Evolutionary conservation across 2,113 vertebrate species (phyloP).

Genomic region (Polypterus bichir): DNA sequence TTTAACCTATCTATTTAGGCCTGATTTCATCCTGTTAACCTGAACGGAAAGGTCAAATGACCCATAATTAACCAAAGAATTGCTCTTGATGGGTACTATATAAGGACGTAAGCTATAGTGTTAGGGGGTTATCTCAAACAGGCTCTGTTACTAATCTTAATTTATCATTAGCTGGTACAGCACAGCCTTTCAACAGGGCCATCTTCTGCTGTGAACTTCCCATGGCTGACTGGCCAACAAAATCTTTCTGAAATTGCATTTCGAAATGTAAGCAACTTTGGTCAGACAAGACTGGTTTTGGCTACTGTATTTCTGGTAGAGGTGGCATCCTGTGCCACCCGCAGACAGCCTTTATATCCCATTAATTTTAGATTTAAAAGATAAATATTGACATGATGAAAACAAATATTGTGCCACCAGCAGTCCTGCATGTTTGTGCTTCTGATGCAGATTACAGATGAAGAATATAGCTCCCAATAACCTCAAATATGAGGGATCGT

Average conservation of each 20-base stretch:
- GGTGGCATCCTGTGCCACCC: no score
- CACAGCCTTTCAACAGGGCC: background rate
- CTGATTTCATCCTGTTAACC: constrained; percentile 23
- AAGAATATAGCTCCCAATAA: no score
- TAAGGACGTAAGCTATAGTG: background rate
- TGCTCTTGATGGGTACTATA: constrained; percentile 2
- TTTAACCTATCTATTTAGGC: constrained; percentile 17
- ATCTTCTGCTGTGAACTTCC: background rate
- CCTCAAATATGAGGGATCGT: no score
- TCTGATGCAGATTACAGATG: no score
- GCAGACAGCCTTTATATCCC: no score
- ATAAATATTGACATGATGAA: no score
- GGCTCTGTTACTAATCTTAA: constrained; percentile 6
- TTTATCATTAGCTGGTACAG: constrained; percentile 8
- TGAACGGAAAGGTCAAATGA: constrained; percentile 12
- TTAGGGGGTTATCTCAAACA: constrained; percentile 2
- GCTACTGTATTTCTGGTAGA: no score
- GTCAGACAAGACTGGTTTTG: no score
- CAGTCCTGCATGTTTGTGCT: no score
- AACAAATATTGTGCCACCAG: no score
- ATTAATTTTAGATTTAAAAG: no score
- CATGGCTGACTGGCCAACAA: constrained; percentile 17
- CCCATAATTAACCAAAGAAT: constrained; percentile 3
- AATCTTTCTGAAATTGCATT: constrained; percentile 21
- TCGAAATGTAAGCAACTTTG: background rate